Evolutionary conservation across 2,797 vertebrate genomes (phyloP), one percentile per base, ranked within the genome.

Genomic region (Oreochromis mossambicus): DNA sequence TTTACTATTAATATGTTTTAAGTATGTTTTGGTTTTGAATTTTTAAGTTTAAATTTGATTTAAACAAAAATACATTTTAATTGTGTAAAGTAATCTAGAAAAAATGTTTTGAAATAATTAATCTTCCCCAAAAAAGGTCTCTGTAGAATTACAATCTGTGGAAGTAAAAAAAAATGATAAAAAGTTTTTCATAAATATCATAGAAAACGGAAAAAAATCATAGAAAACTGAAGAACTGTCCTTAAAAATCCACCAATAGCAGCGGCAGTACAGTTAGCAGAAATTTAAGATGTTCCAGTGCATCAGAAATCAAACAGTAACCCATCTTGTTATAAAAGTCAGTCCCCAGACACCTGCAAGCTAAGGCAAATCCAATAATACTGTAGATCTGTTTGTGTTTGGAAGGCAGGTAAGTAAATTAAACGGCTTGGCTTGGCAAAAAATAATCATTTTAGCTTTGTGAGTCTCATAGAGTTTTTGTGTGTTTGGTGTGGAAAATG

Each of bases 401-500:
- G 50, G 10, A 82, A 61, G 5, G 17, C 34, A 87, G n/a, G 26
- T 55, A 13, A 66, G 63, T 50, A 12, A 55, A 52, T 52, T 1
- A 48, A 63, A 63, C 2, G 14, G 48, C 12, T 19, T 26, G 50
- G 51, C 10, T 17, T n/a, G 52, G 11, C 26, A 51, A 68, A 43
- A 85, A 17, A 77, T 3, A 4, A 5, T 4, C 3, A 43, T 24
- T 75, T 3, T 26, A 61, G 61, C 58, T 61, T 77, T 6, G 63
- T 26, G 36, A 41, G 50, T 88, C 63, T 95, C 87, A 95, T 61
- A 92, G 94, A 89, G 95, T 97, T 95, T 97, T 97, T 43, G 97
- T 99, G 94, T 99, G 97, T 89, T 97, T 97, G 76, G 94, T 97
- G 92, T 99, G 98, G 94, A 99, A 99, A 93, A 99, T 94, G 56